A percentile compares a stretch with the other conserved stretches of the same genome.
These are phyloP conservation scores for Pollimyrus isidori DNA, from an alignment of 2,113 vertebrate genomes.

Conservation along the genomic window DNA sequence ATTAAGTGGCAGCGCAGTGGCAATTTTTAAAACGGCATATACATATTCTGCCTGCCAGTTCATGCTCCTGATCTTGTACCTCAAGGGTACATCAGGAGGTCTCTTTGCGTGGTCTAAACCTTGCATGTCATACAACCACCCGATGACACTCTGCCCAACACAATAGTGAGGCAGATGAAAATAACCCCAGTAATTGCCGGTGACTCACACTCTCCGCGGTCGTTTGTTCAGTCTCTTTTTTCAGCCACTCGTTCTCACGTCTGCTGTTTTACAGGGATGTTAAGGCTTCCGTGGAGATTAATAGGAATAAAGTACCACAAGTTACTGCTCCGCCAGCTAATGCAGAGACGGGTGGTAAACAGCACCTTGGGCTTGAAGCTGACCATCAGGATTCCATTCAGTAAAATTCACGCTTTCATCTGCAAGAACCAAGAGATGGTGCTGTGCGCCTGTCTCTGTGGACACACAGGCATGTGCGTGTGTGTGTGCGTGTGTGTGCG, in stretches of 20 bases:
- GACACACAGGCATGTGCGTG: no score
- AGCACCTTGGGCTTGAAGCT: background rate
- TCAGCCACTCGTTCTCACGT: slow-evolving; percentile 38
- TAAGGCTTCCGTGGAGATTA: slow-evolving; percentile 15
- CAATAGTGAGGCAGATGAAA: background rate
- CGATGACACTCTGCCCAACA: background rate
- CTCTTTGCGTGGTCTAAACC: background rate
- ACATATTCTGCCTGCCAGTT: background rate
- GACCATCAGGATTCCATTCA: background rate
- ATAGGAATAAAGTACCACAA: background rate
- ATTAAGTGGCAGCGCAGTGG: no score
- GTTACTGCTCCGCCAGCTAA: background rate
- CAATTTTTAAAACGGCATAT: no score
- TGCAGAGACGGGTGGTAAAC: background rate
- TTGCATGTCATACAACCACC: background rate
- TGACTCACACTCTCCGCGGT: slow-evolving; percentile 38
- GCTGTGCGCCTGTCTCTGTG: background rate
- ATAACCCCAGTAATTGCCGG: background rate
- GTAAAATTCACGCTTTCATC: background rate
- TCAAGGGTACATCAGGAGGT: background rate
- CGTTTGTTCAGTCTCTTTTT: slow-evolving; percentile 30
- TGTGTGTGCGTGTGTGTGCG: no score
- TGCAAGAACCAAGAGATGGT: background rate
- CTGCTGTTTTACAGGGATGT: slow-evolving; percentile 28
- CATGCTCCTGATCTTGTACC: background rate